A percentile compares a stretch with the other conserved stretches of the same genome.
These are phyloP conservation scores for Chymomyza procnemis DNA, from an alignment of 2,888 invertebrate genomes.

Conservation along the genomic window DNA sequence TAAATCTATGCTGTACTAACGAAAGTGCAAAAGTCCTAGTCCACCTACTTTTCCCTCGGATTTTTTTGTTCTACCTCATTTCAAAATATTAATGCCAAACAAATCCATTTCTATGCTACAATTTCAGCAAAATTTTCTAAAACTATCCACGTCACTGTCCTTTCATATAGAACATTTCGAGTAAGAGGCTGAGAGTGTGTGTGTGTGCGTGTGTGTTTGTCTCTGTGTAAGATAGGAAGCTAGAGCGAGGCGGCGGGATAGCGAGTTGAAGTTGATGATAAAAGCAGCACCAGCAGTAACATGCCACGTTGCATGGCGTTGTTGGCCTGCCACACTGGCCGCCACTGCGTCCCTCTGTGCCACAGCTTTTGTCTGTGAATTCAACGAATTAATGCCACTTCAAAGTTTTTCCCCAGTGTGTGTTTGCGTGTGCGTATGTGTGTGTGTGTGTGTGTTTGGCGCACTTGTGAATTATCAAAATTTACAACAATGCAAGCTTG, in stretches of 20 bases:
- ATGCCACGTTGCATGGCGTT: neutral
- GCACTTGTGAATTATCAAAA: conserved; percentile 62
- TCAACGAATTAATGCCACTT: conserved; percentile 69
- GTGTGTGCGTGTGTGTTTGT: too few relatives aligned
- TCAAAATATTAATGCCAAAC: too few relatives aligned
- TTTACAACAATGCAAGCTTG: conserved; percentile 59
- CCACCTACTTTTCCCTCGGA: too few relatives aligned
- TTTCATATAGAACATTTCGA: neutral
- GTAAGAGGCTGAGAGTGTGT: neutral
- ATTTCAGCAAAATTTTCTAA: too few relatives aligned
- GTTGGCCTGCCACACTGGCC: neutral
- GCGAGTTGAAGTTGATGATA: neutral
- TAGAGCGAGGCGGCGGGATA: neutral
- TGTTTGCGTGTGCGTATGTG: neutral
- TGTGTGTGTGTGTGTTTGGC: conserved; percentile 11
- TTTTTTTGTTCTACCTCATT: too few relatives aligned
- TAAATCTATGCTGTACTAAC: too few relatives aligned
- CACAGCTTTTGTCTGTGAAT: conserved; percentile 19
- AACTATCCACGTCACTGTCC: too few relatives aligned
- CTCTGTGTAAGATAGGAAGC: neutral
- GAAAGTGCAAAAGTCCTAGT: too few relatives aligned
- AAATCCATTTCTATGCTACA: too few relatives aligned
- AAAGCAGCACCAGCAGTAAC: conserved; percentile 33
- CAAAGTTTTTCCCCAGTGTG: conserved; percentile 44
- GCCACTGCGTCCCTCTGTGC: conserved; percentile 3